Evolutionary conservation across 2,888 invertebrate genomes (phyloP).

Genomic region (Sympetrum striolatum): DNA sequence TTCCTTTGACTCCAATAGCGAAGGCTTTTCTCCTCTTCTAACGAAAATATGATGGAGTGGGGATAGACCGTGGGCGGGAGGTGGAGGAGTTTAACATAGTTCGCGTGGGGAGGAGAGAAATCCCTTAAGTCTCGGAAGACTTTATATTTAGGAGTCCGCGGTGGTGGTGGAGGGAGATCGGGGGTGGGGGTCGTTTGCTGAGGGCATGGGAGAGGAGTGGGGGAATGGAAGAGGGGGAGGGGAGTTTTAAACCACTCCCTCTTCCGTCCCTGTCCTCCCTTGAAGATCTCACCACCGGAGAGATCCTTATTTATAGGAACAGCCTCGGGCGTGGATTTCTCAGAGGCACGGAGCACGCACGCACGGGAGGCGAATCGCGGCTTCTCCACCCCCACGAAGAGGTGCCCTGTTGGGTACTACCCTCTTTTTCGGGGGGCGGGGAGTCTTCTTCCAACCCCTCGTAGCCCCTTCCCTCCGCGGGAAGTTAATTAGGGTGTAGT

Average conservation of each 20-base stretch:
- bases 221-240: background rate
- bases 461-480: constrained; percentile 48
- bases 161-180: background rate
- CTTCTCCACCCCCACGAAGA: constrained; percentile 56
- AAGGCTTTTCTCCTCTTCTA: background rate
- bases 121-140: constrained; percentile 15
- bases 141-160: constrained; percentile 29
- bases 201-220: background rate
- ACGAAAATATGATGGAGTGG: background rate
- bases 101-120: background rate
- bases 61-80: background rate
- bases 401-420: constrained; percentile 50
- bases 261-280: constrained; percentile 20
- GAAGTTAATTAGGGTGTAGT: background rate
- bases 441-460: constrained; percentile 28
- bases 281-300: background rate
- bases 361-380: constrained; percentile 52
- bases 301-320: constrained; percentile 33
- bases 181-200: background rate
- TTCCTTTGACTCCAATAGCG: background rate
- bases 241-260: background rate
- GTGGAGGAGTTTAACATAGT: background rate
- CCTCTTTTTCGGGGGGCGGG: background rate
- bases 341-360: constrained; percentile 52
- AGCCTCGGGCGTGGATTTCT: constrained; percentile 12